Base-by-base conservation (phyloP, 2,888 invertebrate species). In the Hofmannophila pseudospretella region DNA sequence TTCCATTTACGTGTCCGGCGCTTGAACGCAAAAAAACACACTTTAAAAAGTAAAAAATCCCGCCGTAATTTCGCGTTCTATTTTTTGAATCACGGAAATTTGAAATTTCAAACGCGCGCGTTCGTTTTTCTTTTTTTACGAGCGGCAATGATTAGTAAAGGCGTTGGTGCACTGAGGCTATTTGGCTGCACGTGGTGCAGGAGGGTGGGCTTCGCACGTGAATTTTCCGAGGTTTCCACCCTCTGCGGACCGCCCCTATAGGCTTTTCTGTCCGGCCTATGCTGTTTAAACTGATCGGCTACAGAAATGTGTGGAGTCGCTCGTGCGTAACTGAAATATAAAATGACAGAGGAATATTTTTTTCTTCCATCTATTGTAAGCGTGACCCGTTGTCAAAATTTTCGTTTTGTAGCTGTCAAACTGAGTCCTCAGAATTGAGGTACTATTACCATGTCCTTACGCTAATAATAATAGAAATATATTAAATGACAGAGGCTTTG, bases 181-280 rank as follows among this genome's bases (percentile, higher is more conserved):
- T 82, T 82, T 79, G 78, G 77, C 64, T 62, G 75, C 85, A 86
- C 85, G 85, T 85, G 85, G 71, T 65, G 48, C 56, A 62, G 51
- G 70, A 82, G 84, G 85, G 80, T 76, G 82, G 82, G 79, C 54
- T 73, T 76, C 71, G 72, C 78, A 81, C 82, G 82, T 84, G 82
- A 85, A 84, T 82, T 84, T 86, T 84, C 86, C 85, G 76, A 84
- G 78, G 86, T 85, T 85, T 79, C 86, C 85, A 85, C 86, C 86
- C 86, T 77, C 78, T 61, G 67, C 84, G 85, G 84, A 81, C 85
- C 86, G 86, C 86, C 86, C 85, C 86, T 85, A 80, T 85, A 85
- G 85, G 86, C 86, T 85, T 86, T 86, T 86, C 86, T 85, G 85
- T 84, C 84, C 85, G 77, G 86, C 86, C 86, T 86, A 85, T 84